Percentiles rank a stretch among this genome's conserved stretches.
These are phyloP conservation scores for Alca torda DNA, from an alignment of 2,797 vertebrate species.

Conservation along the genomic window DNA sequence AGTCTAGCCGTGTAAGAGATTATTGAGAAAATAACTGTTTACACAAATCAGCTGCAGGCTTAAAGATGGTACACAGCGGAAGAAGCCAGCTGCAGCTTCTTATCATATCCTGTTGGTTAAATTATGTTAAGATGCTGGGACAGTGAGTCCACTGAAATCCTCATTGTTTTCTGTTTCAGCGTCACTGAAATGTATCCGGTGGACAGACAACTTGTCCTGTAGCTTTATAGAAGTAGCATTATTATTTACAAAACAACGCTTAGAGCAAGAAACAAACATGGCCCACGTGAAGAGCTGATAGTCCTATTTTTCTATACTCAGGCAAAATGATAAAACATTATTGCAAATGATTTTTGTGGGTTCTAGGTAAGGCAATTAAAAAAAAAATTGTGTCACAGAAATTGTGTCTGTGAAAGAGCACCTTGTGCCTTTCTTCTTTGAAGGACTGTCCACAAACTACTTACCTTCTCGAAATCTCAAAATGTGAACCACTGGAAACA, in stretches of 20 bases:
- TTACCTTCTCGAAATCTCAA: not conserved
- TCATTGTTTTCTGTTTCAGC: not conserved
- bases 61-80: not conserved
- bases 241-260: not conserved
- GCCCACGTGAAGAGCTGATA: not conserved
- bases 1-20: not conserved
- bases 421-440: not conserved
- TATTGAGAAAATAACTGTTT: slow-evolving; percentile 14
- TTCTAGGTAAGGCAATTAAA: not conserved
- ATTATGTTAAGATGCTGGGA: not conserved
- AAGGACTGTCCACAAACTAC: not conserved
- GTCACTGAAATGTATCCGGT: fast-evolving
- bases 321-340: not conserved
- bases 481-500: not conserved
- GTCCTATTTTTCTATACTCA: not conserved
- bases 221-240: not conserved
- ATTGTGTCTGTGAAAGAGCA: not conserved
- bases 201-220: not conserved
- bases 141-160: not conserved
- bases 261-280: not conserved
- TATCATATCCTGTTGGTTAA: not conserved
- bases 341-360: not conserved
- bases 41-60: not conserved
- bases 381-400: not conserved
- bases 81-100: not conserved